phyloP scores from a whole-genome alignment of 2,113 vertebrate genomes.

The Dissostichus mawsoni region DNA sequence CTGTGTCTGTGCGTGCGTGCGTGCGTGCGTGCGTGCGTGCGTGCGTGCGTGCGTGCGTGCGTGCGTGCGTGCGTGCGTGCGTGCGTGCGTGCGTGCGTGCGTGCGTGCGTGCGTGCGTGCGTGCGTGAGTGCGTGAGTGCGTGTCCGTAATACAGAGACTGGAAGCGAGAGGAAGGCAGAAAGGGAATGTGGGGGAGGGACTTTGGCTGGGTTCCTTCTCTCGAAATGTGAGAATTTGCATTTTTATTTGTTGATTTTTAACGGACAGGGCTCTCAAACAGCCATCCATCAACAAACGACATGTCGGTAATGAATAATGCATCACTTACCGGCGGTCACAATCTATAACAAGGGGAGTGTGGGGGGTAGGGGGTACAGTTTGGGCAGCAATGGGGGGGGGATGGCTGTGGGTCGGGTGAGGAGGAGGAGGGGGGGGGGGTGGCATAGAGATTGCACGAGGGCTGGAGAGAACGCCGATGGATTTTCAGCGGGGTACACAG shows the following conservation, averaged over 20 bases:
- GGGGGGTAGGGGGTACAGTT: conserved; percentile 71
- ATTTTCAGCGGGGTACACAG: conserved; percentile 64
- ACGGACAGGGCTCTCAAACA: conserved; percentile 88
- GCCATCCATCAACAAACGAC: conserved; percentile 88
- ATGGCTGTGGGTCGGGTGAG: conserved; percentile 3
- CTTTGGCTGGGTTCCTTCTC: conserved; percentile 80
- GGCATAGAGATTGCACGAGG: conserved; percentile 49
- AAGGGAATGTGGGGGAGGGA: conserved; percentile 74
- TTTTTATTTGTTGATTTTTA: conserved; percentile 92
- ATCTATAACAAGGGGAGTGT: conserved; percentile 83
- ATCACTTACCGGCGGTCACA: conserved; percentile 85
- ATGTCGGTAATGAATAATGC: conserved; percentile 87
- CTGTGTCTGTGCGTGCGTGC: not conserved
- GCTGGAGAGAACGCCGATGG: conserved; percentile 74
- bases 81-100: not conserved
- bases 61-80: conserved; percentile 19
- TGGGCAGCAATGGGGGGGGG: conserved; percentile 56
- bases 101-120: not conserved
- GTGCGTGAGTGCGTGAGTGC: conserved; percentile 10
- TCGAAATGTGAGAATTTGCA: conserved; percentile 89
- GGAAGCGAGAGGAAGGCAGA: conserved; percentile 59
- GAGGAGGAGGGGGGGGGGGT: not conserved
- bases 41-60: conserved; percentile 10
- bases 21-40: not conserved
- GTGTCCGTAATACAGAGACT: conserved; percentile 41